Evolutionary conservation across 2,797 vertebrate genomes (phyloP), one percentile per base, ranked within the genome.

Genomic region (Enteromius radiatus): DNA sequence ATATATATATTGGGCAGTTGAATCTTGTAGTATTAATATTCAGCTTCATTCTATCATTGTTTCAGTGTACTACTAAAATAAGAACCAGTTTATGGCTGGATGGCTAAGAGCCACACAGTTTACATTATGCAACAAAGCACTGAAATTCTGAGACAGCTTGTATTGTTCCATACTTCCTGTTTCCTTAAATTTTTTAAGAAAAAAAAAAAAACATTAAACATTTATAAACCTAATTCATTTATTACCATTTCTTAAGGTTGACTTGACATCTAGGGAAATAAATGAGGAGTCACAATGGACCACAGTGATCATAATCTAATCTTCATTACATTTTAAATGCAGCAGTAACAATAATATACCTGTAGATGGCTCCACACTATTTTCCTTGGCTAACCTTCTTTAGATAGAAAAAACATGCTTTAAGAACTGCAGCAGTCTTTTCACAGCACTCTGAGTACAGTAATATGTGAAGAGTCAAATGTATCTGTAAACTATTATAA

Each of bases 151-250:
- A 67, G 56, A 74, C 79, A 28, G 8, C 68, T 41, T 21, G 33
- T 67, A 54, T 43, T 65, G 6, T 75, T 75, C 19, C 26, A 38
- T 64, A 41, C 59, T 54, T 81, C 70, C 71, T 31, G 61, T 67
- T 67, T 54, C 14, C 36, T 41, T 41, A 31, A 19, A 54, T 14
- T 61, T 47, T 11, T 10, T 15, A 65, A 7, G 11, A 38, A 15
- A 36, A 12, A 80, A 2, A 47, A 80, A 31, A 31, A 31, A 31
- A 31, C 31, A 31, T 10, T 28, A 21, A 69, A 73, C 26, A 21
- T 43, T 36, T 23, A 49, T 26, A 21, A 64, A n/a, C 3, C 43
- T 2, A 6, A 45, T 45, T 45, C 1, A 45, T 45, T 45, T 45
- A 45, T 45, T 45, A 43, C 10, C 11, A 43, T 43, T 43, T 43